phyloP scores from a whole-genome alignment of 2,797 vertebrate species.

The Takifugu rubripes region DNA sequence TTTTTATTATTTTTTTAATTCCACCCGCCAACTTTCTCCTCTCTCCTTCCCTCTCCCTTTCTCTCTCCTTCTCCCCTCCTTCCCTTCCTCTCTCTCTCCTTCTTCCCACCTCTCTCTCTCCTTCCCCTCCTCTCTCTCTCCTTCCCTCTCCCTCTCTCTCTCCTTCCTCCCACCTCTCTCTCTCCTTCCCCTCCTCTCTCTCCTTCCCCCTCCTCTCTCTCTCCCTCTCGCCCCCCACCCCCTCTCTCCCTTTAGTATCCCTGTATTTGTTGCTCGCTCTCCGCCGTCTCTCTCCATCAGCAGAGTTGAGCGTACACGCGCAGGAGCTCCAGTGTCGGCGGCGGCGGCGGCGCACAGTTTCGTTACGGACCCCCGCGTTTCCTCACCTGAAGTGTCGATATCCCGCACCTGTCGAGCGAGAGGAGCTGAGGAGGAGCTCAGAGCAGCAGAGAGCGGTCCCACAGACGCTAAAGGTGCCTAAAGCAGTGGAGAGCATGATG shows the following conservation, averaged over 20 bases:
- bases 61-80: background rate
- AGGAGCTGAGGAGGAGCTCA: conserved; percentile 19
- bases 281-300: background rate
- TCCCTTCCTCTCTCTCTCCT: background rate
- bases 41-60: conserved; percentile 9
- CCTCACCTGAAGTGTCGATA: conserved; percentile 49
- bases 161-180: conserved; percentile 5
- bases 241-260: no score
- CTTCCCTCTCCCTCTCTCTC: background rate
- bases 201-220: background rate
- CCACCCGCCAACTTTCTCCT: background rate
- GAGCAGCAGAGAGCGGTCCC: no score
- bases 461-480: no score
- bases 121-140: conserved; percentile 2
- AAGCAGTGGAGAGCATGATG: conserved; percentile 48
- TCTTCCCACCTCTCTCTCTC: background rate
- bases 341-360: conserved; percentile 10
- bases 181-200: background rate
- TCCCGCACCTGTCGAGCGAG: background rate
- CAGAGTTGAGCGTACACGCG: background rate
- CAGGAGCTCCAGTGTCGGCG: conserved; percentile 15
- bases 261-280: background rate
- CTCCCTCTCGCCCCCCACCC: no score
- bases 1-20: fast-evolving
- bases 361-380: conserved; percentile 11